These are phyloP conservation scores for Python bivittatus DNA, from an alignment of 2,113 vertebrate species.

Conservation along the genomic window DNA sequence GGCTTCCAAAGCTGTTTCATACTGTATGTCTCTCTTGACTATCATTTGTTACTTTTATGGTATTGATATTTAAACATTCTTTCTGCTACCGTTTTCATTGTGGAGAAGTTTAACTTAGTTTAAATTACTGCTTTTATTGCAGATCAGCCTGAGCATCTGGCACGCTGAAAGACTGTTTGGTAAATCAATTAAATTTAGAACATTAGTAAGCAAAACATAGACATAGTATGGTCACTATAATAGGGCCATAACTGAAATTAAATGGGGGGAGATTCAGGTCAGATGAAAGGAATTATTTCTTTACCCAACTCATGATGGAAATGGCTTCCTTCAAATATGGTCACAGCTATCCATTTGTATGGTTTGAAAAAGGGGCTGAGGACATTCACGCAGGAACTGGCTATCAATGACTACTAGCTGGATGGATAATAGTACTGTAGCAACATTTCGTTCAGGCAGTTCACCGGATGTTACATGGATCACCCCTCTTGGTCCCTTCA, in stretches of 20 bases:
- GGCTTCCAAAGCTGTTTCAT: neutral
- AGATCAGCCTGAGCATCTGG: neutral
- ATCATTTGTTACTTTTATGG: neutral
- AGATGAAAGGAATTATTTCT: neutral
- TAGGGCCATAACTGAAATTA: neutral
- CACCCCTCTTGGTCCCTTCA: neutral
- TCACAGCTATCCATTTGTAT: neutral
- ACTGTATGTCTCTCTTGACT: neutral
- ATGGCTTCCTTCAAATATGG: rapidly evolving
- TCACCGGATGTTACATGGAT: neutral
- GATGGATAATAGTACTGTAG: neutral
- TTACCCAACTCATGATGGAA: neutral
- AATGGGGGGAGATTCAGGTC: neutral
- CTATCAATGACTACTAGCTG: neutral
- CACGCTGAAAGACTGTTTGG: neutral
- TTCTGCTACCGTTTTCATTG: neutral
- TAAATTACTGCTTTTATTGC: neutral
- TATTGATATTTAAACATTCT: neutral
- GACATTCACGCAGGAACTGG: neutral
- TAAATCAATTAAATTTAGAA: neutral
- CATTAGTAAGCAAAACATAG: neutral
- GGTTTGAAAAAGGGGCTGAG: neutral
- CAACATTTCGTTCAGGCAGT: neutral
- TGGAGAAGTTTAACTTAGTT: neutral
- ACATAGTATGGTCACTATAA: neutral